Evolutionary conservation across 2,797 vertebrate genomes (phyloP).

Genomic region (Columba guinea): DNA sequence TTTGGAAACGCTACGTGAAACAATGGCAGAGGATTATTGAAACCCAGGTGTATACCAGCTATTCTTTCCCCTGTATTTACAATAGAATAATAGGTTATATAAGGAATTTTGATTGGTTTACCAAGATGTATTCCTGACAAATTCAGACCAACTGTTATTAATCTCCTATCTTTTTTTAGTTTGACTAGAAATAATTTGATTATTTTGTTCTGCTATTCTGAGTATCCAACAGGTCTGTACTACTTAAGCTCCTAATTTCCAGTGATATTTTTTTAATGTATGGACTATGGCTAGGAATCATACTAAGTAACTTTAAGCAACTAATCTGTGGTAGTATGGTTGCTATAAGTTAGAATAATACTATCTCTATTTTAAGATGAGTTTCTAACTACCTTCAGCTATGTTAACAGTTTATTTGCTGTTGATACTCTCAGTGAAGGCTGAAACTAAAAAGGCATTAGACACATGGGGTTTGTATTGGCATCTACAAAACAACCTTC

Average conservation of each 20-base stretch:
- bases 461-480: background rate
- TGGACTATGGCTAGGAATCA: background rate
- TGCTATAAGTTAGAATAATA: background rate
- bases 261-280: background rate
- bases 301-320: background rate
- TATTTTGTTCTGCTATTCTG: background rate
- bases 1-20: background rate
- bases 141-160: background rate
- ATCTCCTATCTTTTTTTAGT: background rate
- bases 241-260: background rate
- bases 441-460: background rate
- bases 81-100: background rate
- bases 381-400: background rate
- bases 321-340: background rate
- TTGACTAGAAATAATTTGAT: background rate
- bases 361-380: background rate
- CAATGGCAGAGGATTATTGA: background rate
- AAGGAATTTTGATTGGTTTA: background rate
- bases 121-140: background rate
- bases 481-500: background rate
- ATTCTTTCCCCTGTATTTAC: background rate
- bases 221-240: background rate
- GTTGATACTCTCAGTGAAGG: background rate
- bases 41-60: background rate
- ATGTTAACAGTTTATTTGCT: background rate